Evolutionary conservation across 2,797 vertebrate species (phyloP), one percentile per base, ranked within the genome.

Genomic region (Melopsittacus undulatus): DNA sequence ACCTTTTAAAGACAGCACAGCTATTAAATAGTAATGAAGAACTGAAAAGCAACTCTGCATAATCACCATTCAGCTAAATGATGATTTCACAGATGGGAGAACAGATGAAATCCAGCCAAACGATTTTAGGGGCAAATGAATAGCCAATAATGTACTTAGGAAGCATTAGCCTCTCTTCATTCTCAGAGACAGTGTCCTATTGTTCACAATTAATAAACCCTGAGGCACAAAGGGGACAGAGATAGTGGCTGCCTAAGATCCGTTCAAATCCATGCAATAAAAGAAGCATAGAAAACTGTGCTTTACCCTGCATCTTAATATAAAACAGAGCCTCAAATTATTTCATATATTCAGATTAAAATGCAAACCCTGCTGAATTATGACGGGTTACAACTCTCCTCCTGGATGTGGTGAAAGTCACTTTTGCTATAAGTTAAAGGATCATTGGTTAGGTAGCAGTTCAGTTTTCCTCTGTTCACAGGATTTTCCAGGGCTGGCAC

Each of bases 41-140:
- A 96, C 75, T 73, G 96, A 85, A 93, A 96, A 97, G 93, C 90
- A 89, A 52, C 95, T 94, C 90, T 87, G 73, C 59, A 94, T 97
- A 98, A 97, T 97, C 96, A 93, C 94, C 94, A 86, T 95, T 87
- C 94, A 94, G 93, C 82, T 96, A 96, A 97, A 98, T 93, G 97
- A 92, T 91, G 92, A 97, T 97, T 97, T 98, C 97, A 98, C 96
- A 97, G 97, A 97, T 97, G 96, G 96, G 96, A 97, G 96, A 97
- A 92, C 96, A 96, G 97, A 97, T 97, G 97, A 98, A 97, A 97
- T 97, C 97, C 93, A 97, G 94, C 94, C 95, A 97, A 96, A 97
- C 8, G 77, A 96, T 96, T 97, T 95, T 94, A 92, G 74, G 92
- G 96, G 76, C 91, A 97, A 97, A 97, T 96, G 91, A 98, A 97